Base-by-base conservation (phyloP, 53 echinoderm and acorn worm species). In the Arbacia lixula region DNA sequence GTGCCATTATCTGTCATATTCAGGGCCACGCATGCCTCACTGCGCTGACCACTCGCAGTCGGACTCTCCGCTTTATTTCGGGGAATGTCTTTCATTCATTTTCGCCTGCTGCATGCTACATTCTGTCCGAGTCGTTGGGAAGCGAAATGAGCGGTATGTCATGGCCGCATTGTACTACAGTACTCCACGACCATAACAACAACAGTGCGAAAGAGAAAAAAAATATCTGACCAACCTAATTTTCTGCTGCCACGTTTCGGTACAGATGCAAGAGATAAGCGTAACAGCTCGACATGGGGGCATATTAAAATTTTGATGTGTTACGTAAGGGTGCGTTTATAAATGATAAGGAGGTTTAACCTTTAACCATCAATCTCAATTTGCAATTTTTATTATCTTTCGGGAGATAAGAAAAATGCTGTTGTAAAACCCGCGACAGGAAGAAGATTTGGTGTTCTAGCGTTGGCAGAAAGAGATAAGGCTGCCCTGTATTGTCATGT, bases 351-450 rank as follows among this genome's bases (percentile, higher is more conserved):
- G 33, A 43, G 62, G 82, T 81, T 63, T 81, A 81, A 81, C 82
- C 82, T 81, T 81, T 81, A 63, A 49, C 64, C 82, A 63, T 81
- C 82, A 81, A 81, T 81, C 82, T 61, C 82, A 81, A 81, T 81
- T 81, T 63, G 82, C 82, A 81, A 81, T 81, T 81, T 81, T 81
- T 81, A 64, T 81, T 81, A 81, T 81, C 82, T 81, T 63, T 19
- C 3, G 12, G 19, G 42, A 28, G 82, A 81, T 81, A 81, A 81
- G 63, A 81, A 61, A n/a, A 41, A 81, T 81, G 82, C 64, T 41
- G 78, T 77, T 62, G 28, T 63, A 61, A 2, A 19, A 20, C 3
- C 24, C 50, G 19, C 32, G 64, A 81, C 82, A 81, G 82, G 82
- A 81, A 63, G 63, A 64, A 42, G 64, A 81, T 78, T 62, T 43